These are phyloP conservation scores for Aleadryas rufinucha DNA, from an alignment of 2,113 vertebrate species.

Conservation along the genomic window DNA sequence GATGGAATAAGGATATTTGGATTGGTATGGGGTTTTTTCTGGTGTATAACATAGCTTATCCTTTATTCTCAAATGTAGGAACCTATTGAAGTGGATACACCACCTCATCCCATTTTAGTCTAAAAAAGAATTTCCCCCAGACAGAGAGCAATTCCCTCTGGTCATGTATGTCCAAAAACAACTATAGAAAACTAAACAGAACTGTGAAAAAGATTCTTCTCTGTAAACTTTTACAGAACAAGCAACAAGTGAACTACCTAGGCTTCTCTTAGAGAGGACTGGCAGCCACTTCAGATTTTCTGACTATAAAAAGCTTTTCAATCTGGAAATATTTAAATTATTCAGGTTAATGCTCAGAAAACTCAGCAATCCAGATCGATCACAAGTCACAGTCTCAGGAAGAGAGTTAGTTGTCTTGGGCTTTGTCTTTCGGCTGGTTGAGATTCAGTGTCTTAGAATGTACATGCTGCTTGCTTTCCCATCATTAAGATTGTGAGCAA, in stretches of 20 bases:
- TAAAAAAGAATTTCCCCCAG: not conserved
- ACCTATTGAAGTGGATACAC: not conserved
- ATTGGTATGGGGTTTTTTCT: not conserved
- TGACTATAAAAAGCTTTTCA: not conserved
- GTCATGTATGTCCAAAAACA: not conserved
- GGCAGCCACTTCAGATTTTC: not conserved
- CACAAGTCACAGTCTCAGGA: not conserved
- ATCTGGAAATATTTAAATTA: not conserved
- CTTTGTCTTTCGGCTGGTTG: not conserved
- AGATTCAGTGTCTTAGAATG: not conserved
- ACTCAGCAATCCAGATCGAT: not conserved
- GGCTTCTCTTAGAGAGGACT: not conserved
- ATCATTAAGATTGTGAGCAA: not conserved
- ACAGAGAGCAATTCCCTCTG: not conserved
- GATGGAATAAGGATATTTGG: constrained; percentile 14
- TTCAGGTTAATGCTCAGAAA: not conserved
- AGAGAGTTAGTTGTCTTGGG: not conserved
- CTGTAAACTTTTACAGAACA: constrained; percentile 12
- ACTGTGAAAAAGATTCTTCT: not conserved
- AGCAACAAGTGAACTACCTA: not conserved
- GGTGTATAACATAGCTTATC: not conserved
- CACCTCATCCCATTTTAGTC: not conserved
- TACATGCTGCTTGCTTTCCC: not conserved
- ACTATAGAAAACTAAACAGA: not conserved
- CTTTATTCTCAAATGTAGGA: not conserved